Base-by-base conservation (phyloP, 1,140 invertebrate genomes). In the Drosophila subpulchrella region DNA sequence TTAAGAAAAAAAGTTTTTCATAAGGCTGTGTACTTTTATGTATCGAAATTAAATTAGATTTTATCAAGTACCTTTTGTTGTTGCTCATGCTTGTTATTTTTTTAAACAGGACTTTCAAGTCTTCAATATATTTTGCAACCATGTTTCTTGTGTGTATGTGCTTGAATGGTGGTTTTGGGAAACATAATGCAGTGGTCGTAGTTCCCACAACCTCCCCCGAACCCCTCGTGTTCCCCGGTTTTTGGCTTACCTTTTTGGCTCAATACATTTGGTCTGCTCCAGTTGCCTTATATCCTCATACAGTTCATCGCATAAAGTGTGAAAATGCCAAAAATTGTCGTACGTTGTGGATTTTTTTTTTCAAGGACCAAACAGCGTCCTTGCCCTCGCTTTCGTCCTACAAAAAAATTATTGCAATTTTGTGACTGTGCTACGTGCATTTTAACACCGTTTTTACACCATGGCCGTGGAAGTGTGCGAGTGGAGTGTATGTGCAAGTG, bases 271-370 rank as follows among this genome's bases (percentile, higher is more conserved):
- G 55, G 44, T 39, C 61, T 59, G 72, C 59, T 56, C 38, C 34
- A 51, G 48, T 73, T 50, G 46, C 59, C 42, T 41, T 57, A 48
- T 38, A 67, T 75, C 65, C 47, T 39, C 72, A 54, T 67, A 36
- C 73, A 56, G 62, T 53, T 58, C 50, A 66, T 63, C 38, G 68
- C 75, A 83, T 78, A 85, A 75, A 78, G 82, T 85, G 82, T 86
- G 82, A 86, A 86, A 86, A 82, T 86, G 78, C 65, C 75, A 81
- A 82, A 81, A 86, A 86, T 86, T 86, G 82, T 86, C 83, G 78
- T 79, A 79, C 71, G 62, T 73, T 86, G 82, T 71, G 83, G 83
- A 82, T 86, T 46, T 42, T 42, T 15, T 15, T 80, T 75, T 70
- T 61, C 63, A 65, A 50, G 36, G 51, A 55, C 15, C 48, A 27